These are phyloP conservation scores for Pharmacophagus antenor DNA, from an alignment of 2,888 invertebrate species.

Conservation along the genomic window DNA sequence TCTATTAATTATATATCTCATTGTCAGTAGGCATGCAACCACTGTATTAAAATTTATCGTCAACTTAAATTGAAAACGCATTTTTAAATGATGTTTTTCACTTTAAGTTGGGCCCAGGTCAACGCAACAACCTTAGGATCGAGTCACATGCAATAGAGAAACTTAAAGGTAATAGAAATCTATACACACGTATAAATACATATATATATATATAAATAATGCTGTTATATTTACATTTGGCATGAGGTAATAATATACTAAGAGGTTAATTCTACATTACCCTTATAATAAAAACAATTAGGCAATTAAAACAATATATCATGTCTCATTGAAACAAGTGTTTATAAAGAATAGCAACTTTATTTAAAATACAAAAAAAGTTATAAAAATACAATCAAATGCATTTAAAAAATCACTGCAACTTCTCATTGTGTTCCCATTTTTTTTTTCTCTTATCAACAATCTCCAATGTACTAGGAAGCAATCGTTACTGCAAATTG, in stretches of 20 bases:
- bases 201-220: constrained; percentile 11
- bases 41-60: constrained; percentile 1
- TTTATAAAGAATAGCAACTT: constrained; percentile 78
- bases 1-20: constrained; percentile 18
- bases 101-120: constrained; percentile 14
- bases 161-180: constrained; percentile 1
- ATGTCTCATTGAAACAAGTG: constrained; percentile 54
- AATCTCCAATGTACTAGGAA: constrained; percentile 64
- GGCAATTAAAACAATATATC: constrained; percentile 23
- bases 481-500: constrained; percentile 49
- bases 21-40: constrained; percentile 24
- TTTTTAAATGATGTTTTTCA: constrained; percentile 2
- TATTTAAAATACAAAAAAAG: constrained; percentile 79
- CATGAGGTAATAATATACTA: constrained; percentile 18
- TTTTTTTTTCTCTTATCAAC: too few species aligned
- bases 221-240: constrained; percentile 24
- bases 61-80: constrained; percentile 23
- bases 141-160: constrained; percentile 19
- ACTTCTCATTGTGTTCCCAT: constrained; percentile 59
- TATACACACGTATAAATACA: constrained; percentile 1
- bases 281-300: constrained; percentile 17
- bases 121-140: constrained; percentile 6
- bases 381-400: constrained; percentile 81
- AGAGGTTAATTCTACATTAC: constrained; percentile 30
- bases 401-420: constrained; percentile 73